These are phyloP conservation scores for Paramuricea clavata DNA, from an alignment of 92 coral and sea anemone genomes.

Conservation along the genomic window DNA sequence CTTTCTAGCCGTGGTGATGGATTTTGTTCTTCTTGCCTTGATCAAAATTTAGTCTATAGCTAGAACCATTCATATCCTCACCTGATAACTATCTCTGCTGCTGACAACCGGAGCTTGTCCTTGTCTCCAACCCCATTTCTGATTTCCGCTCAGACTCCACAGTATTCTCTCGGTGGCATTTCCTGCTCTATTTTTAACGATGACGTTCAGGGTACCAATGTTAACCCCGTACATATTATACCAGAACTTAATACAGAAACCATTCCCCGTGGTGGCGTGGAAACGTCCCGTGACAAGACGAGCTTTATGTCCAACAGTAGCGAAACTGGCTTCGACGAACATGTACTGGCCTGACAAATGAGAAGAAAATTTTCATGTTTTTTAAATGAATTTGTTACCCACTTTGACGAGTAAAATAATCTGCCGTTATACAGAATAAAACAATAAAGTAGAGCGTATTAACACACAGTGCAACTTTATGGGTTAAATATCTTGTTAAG, in stretches of 20 bases:
- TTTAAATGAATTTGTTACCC: too few species aligned
- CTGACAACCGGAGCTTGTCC: constrained; percentile 88
- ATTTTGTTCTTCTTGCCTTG: too few species aligned
- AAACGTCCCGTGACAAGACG: constrained; percentile 92
- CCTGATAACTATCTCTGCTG: constrained; percentile 83
- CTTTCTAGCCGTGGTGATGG: too few species aligned
- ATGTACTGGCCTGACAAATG: constrained; percentile 84
- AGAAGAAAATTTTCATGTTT: too few species aligned
- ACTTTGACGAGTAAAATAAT: too few species aligned
- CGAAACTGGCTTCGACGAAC: constrained; percentile 79
- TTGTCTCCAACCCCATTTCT: constrained; percentile 78
- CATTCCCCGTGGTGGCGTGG: constrained; percentile 74
- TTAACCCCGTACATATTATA: constrained; percentile 93
- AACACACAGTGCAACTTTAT: too few species aligned
- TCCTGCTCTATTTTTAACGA: constrained; percentile 89
- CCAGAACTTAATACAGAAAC: constrained; percentile 94
- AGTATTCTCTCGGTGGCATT: constrained; percentile 77
- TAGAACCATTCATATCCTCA: constrained; percentile 20
- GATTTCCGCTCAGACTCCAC: constrained; percentile 95
- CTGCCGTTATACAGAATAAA: too few species aligned
- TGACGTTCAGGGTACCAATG: constrained; percentile 86
- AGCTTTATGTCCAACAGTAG: constrained; percentile 81
- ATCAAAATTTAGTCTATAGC: too few species aligned
- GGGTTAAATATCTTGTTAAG: too few species aligned
- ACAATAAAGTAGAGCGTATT: too few species aligned